These are phyloP conservation scores for Sebastes goodei DNA, from an alignment of 2,797 vertebrate species.

Conservation along the genomic window DNA sequence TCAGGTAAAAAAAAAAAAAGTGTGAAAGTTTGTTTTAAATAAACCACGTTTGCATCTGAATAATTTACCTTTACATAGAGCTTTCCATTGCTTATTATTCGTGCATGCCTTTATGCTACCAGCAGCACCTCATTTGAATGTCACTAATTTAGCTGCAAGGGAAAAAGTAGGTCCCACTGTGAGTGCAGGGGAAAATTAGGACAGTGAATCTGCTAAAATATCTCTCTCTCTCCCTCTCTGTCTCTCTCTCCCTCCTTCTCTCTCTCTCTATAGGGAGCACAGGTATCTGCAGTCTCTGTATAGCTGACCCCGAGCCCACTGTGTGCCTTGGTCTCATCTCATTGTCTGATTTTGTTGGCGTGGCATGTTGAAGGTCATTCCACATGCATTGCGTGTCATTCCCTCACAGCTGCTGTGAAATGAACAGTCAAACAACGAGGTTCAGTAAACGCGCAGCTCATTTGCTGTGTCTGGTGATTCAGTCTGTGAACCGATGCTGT, in stretches of 20 bases:
- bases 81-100: slow-evolving; percentile 3
- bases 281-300: slow-evolving; percentile 74
- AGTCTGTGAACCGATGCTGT: background rate
- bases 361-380: slow-evolving; percentile 47
- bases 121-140: slow-evolving; percentile 31
- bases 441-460: background rate
- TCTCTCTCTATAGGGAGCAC: slow-evolving; percentile 56
- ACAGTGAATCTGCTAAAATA: slow-evolving; percentile 65
- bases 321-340: slow-evolving; percentile 18
- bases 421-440: background rate
- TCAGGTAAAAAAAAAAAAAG: slow-evolving; percentile 80
- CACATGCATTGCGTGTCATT: slow-evolving; percentile 3
- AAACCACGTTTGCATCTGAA: background rate
- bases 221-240: slow-evolving; percentile 3
- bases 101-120: slow-evolving; percentile 41
- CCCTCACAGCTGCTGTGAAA: background rate
- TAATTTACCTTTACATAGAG: background rate
- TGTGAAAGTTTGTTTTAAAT: background rate
- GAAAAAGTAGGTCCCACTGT: slow-evolving; percentile 62
- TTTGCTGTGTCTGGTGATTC: background rate
- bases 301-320: slow-evolving; percentile 33
- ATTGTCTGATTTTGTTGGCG: slow-evolving; percentile 25
- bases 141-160: slow-evolving; percentile 34
- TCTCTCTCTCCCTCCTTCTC: background rate
- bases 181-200: slow-evolving; percentile 56